Evolutionary conservation across 2,888 invertebrate species (phyloP), one percentile per base, ranked within the genome.

Genomic region (Stenichneumon culpator): DNA sequence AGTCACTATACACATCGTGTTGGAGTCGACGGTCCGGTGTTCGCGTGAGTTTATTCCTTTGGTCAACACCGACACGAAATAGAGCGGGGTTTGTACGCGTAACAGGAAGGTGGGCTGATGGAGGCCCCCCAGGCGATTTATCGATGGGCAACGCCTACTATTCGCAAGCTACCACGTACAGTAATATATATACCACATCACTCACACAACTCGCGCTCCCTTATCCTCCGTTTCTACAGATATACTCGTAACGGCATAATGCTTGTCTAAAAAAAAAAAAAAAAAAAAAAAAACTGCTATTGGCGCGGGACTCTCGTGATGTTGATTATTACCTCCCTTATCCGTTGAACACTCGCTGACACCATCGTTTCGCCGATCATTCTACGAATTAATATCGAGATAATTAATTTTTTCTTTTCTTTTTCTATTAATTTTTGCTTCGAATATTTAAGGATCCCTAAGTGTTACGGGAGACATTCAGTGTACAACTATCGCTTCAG

Each of bases 21-120:
- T 6, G 16, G 65, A 36, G 65, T 32, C 28, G 67, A 52, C 65
- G 36, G 69, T 22, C 47, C 39, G 69, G 39, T 50, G 50, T 60
- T 84, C 77, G 84, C 84, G 84, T 84, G 84, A 81, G 84, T 81
- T 68, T 84, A 81, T 84, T 81, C 63, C 80, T 77, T 68, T 74
- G 83, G 83, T 83, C 65, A 72, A 79, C 69, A 19, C 36, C 63
- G 60, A 19, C 69, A 69, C 44, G 57, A 79, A 79, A 74, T 74
- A 63, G 57, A 57, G 36, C 22, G 50, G 57, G 57, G 25, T 11
- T 25, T 57, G 57, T 57, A 57, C 63, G 63, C 69, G 69, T 82
- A 63, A 82, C 81, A 72, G 83, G 69, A 79, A 83, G 83, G 57
- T 60, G 39, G 60, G 60, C n/a, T 16, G 75, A 70, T 54, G 63